These are phyloP conservation scores for Sandelia bainsii DNA, from an alignment of 2,797 vertebrate genomes.

Conservation along the genomic window DNA sequence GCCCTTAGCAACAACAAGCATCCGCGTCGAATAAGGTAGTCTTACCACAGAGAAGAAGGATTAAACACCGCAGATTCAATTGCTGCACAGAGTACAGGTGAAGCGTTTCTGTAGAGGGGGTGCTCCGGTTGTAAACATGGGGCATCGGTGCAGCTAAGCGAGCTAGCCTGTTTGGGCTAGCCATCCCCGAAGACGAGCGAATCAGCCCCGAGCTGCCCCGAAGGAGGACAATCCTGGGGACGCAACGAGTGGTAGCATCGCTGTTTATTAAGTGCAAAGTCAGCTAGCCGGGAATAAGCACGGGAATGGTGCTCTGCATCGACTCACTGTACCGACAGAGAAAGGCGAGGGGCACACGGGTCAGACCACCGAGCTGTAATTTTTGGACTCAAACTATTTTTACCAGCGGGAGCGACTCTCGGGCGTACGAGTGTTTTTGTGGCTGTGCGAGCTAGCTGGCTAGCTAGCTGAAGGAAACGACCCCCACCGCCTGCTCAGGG, in stretches of 20 bases:
- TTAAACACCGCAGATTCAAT: slow-evolving; percentile 50
- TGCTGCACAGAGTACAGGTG: slow-evolving; percentile 40
- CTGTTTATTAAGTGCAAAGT: slow-evolving; percentile 56
- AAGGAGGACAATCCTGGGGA: slow-evolving; percentile 57
- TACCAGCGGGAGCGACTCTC: slow-evolving; percentile 65
- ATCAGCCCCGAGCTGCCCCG: slow-evolving; percentile 64
- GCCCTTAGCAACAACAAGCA: slow-evolving; percentile 85
- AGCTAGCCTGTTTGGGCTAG: slow-evolving; percentile 56
- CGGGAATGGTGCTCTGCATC: slow-evolving; percentile 82
- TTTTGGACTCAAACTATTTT: slow-evolving; percentile 75
- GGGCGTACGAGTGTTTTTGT: slow-evolving; percentile 72
- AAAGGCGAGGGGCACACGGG: slow-evolving; percentile 73
- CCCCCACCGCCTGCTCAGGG: slow-evolving; percentile 67
- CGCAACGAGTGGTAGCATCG: slow-evolving; percentile 52
- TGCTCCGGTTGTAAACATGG: slow-evolving; percentile 49
- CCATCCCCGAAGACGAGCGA: slow-evolving; percentile 49
- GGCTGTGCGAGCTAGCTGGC: slow-evolving; percentile 75
- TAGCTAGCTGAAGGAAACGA: slow-evolving; percentile 64
- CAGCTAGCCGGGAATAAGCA: slow-evolving; percentile 58
- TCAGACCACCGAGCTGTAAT: slow-evolving; percentile 57
- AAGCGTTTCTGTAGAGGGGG: slow-evolving; percentile 36
- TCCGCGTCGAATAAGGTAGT: slow-evolving; percentile 67
- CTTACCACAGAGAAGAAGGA: slow-evolving; percentile 53
- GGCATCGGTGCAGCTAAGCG: slow-evolving; percentile 48
- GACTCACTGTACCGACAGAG: slow-evolving; percentile 68